Conservation (phyloP, 1,140 invertebrate genomes). For the Papilio helenus region DNA sequence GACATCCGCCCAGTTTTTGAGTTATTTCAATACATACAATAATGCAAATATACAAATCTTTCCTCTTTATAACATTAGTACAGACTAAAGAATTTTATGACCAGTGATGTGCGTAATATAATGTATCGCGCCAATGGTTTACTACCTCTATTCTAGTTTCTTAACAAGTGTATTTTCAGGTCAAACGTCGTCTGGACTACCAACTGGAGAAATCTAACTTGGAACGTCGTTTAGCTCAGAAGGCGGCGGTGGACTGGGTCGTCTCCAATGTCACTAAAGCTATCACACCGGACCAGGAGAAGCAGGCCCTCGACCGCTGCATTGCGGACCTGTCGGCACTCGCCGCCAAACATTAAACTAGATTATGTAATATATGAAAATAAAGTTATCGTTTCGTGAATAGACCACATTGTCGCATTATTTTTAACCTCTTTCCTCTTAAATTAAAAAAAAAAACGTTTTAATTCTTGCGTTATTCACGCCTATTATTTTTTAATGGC, state of each 20-base stretch:
- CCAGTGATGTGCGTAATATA: too few relatives aligned
- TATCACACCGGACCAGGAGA: slow-evolving; percentile 96
- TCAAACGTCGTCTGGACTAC: slow-evolving; percentile 95
- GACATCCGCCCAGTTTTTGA: too few relatives aligned
- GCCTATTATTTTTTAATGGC: too few relatives aligned
- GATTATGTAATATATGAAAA: slow-evolving; percentile 10
- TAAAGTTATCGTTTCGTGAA: slow-evolving; percentile 22
- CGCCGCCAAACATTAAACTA: slow-evolving; percentile 75
- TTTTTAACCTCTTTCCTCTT: background rate
- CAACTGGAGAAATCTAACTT: slow-evolving; percentile 92
- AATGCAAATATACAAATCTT: too few relatives aligned
- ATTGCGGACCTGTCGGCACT: slow-evolving; percentile 93
- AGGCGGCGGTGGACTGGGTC: slow-evolving; percentile 97
- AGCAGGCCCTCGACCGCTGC: slow-evolving; percentile 94
- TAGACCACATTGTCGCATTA: background rate
- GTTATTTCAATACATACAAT: too few relatives aligned
- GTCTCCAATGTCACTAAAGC: slow-evolving; percentile 92
- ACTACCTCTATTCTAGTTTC: background rate
- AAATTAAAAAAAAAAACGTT: too few relatives aligned
- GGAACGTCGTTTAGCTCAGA: slow-evolving; percentile 92
- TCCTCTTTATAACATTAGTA: too few relatives aligned
- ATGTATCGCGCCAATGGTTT: too few relatives aligned
- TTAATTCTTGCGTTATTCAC: too few relatives aligned
- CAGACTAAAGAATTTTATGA: too few relatives aligned
- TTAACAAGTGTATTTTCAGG: slow-evolving; percentile 61